Conservation (phyloP, 2,797 vertebrate species). For the Otus scops region DNA sequence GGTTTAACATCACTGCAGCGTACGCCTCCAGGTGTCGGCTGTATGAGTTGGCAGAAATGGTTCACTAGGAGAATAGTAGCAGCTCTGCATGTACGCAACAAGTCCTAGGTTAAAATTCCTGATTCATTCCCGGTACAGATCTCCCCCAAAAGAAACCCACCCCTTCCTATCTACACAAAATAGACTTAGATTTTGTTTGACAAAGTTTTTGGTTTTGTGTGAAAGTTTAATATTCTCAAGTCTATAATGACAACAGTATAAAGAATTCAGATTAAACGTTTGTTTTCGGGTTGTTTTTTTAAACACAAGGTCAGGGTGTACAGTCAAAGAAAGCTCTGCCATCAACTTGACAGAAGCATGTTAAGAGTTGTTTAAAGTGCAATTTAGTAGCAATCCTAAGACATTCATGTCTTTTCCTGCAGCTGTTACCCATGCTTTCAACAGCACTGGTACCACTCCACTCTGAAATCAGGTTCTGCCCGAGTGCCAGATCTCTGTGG, state of each 20-base stretch:
- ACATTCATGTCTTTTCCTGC: background rate
- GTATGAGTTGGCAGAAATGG: background rate
- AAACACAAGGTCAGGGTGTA: background rate
- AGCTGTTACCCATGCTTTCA: background rate
- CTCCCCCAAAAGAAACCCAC: background rate
- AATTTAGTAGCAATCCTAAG: background rate
- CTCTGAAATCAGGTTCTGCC: background rate
- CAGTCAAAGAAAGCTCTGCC: background rate
- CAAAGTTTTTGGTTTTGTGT: background rate
- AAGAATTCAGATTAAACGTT: background rate
- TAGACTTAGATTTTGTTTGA: background rate
- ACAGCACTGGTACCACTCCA: background rate
- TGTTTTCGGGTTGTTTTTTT: background rate
- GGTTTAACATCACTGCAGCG: background rate
- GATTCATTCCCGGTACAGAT: fast-evolving
- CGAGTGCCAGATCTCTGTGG: background rate
- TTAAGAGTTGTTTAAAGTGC: conserved; percentile 30
- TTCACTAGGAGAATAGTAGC: background rate
- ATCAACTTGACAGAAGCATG: background rate
- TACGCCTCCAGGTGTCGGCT: fast-evolving
- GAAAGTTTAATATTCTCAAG: conserved; percentile 33
- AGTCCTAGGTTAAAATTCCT: background rate
- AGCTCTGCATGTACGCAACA: background rate
- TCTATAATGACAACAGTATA: background rate
- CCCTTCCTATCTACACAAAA: background rate